Evolutionary conservation across 2,797 vertebrate species (phyloP).

Genomic region (Ptychobarbus kaznakovi): DNA sequence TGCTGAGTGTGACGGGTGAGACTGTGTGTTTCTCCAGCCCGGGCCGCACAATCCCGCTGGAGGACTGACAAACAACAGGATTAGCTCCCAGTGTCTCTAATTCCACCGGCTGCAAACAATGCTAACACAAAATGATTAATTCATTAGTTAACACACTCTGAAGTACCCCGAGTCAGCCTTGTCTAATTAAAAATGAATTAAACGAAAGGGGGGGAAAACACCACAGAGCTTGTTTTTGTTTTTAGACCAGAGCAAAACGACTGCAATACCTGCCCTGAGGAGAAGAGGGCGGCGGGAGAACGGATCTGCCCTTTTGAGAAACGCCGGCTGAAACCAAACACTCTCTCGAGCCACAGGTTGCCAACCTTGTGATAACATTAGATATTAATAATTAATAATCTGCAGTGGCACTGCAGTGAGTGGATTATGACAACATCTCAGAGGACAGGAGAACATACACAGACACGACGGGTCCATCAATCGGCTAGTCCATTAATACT

Average conservation of each 20-base stretch:
- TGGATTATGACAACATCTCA: slow-evolving; percentile 35
- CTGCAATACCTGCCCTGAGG: slow-evolving; percentile 1
- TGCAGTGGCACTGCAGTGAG: slow-evolving; percentile 53
- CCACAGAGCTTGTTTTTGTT: background rate
- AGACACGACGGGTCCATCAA: background rate
- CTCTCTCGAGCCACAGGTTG: slow-evolving; percentile 45
- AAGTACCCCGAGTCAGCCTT: slow-evolving; percentile 17
- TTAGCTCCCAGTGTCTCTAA: slow-evolving; percentile 63
- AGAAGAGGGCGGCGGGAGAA: background rate
- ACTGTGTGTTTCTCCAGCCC: background rate
- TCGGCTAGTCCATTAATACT: background rate
- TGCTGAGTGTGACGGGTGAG: background rate
- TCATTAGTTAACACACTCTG: slow-evolving; percentile 54
- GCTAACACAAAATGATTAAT: slow-evolving; percentile 62
- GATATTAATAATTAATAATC: slow-evolving; percentile 72
- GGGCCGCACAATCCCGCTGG: background rate
- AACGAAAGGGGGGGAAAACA: slow-evolving; percentile 5
- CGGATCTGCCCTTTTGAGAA: slow-evolving; percentile 20
- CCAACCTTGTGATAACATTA: slow-evolving; percentile 58
- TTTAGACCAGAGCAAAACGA: background rate
- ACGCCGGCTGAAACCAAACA: slow-evolving; percentile 32
- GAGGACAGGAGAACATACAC: slow-evolving; percentile 11
- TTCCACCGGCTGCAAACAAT: slow-evolving; percentile 63
- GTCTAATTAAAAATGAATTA: slow-evolving; percentile 41
- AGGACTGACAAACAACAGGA: slow-evolving; percentile 55